Evolutionary conservation across 2,113 vertebrate genomes (phyloP).

Genomic region (Aphyosemion australe): DNA sequence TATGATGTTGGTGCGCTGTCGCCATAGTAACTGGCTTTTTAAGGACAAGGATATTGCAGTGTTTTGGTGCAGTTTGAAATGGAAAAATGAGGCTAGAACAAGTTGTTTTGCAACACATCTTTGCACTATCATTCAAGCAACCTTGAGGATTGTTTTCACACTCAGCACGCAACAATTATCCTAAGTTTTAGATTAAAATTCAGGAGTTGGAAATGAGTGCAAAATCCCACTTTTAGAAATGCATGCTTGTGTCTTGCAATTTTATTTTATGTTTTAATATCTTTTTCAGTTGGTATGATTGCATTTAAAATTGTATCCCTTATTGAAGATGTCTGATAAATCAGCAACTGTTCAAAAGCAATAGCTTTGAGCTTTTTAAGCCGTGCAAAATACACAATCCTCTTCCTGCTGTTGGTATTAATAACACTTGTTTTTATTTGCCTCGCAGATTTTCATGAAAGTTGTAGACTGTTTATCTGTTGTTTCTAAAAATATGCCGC

Average conservation of each 20-base stretch:
- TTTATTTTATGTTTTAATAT: background rate
- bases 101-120: conserved; percentile 14
- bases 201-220: background rate
- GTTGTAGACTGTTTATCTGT: background rate
- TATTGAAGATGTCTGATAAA: background rate
- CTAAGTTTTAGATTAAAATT: conserved; percentile 1
- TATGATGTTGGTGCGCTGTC: conserved; percentile 35
- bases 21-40: conserved; percentile 56
- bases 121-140: conserved; percentile 12
- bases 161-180: background rate
- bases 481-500: background rate
- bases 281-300: no score
- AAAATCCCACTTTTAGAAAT: background rate
- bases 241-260: background rate
- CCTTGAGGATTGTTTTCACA: conserved; percentile 7
- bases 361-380: background rate
- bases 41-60: conserved; percentile 36
- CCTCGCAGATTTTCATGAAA: conserved; percentile 2
- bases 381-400: background rate
- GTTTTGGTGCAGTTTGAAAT: conserved; percentile 31
- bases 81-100: conserved; percentile 3
- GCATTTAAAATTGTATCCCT: no score
- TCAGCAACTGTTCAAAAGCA: no score
- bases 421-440: background rate
- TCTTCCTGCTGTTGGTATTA: background rate